phyloP scores from a whole-genome alignment of 2,797 vertebrate species.

The Malurus leucopterus region DNA sequence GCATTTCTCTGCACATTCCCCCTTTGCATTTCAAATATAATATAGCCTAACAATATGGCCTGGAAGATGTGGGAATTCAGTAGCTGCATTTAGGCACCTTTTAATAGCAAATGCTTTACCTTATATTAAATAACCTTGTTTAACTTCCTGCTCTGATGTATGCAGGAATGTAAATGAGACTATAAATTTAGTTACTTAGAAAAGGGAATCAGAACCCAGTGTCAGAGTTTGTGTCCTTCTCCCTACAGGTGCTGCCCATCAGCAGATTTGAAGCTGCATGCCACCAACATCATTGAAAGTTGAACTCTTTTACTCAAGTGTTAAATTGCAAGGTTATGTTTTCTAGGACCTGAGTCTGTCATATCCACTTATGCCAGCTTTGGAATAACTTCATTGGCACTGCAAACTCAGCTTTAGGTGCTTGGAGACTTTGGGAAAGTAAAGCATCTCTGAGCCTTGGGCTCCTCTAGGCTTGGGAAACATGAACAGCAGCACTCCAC shows the following conservation, averaged over 20 bases:
- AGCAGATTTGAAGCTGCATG: background rate
- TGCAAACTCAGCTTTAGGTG: background rate
- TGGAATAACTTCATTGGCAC: accelerated
- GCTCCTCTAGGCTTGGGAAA: background rate
- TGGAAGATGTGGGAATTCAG: background rate
- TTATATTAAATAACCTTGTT: background rate
- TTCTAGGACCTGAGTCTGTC: background rate
- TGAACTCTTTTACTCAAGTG: background rate
- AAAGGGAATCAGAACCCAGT: background rate
- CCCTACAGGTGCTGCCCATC: background rate
- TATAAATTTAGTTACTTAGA: background rate
- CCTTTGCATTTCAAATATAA: background rate
- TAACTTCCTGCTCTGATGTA: background rate
- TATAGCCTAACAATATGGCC: background rate
- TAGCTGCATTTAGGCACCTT: background rate
- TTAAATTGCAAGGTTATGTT: background rate
- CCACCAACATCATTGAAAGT: background rate
- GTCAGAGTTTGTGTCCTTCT: background rate
- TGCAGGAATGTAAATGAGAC: background rate
- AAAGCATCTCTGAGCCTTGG: background rate
- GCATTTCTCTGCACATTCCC: background rate
- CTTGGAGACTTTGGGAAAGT: background rate
- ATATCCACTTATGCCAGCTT: background rate
- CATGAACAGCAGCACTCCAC: background rate
- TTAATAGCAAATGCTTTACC: background rate